A percentile compares a stretch with the other conserved stretches of the same genome.
Evolutionary conservation across 2,113 vertebrate species (phyloP).

Genomic region (Nothocercus julius): DNA sequence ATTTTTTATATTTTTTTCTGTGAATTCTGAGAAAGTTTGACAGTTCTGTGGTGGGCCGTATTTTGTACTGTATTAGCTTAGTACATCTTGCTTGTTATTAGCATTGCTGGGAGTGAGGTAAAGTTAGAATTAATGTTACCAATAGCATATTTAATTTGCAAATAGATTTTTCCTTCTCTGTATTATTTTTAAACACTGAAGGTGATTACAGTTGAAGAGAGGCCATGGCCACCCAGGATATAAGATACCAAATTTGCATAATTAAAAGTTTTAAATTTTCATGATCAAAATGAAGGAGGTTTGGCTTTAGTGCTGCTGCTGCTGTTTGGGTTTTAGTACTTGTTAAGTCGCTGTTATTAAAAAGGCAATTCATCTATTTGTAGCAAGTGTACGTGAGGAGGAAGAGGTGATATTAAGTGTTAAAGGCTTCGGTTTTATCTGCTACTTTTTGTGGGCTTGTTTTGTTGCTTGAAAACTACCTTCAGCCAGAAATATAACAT

Average conservation of each 20-base stretch:
- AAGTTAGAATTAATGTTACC: neutral
- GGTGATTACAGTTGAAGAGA: neutral
- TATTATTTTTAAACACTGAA: neutral
- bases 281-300: neutral
- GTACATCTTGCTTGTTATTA: neutral
- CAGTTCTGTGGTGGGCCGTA: neutral
- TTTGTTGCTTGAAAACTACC: neutral
- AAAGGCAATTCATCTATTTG: fast-evolving
- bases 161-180: neutral
- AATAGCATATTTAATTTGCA: neutral
- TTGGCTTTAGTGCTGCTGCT: neutral
- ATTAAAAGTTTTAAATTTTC: too few relatives aligned
- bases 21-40: neutral
- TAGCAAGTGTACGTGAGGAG: neutral
- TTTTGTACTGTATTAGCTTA: neutral
- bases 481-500: fast-evolving
- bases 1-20: neutral
- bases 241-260: too few relatives aligned
- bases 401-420: fast-evolving
- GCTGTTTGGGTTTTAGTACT: neutral
- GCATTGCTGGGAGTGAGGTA: neutral
- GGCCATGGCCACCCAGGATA: neutral
- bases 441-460: neutral
- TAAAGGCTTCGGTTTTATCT: neutral
- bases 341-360: neutral